Evolutionary conservation across 2,888 invertebrate species (phyloP), one percentile per base, ranked within the genome.

Genomic region (Perizoma flavofasciatum): DNA sequence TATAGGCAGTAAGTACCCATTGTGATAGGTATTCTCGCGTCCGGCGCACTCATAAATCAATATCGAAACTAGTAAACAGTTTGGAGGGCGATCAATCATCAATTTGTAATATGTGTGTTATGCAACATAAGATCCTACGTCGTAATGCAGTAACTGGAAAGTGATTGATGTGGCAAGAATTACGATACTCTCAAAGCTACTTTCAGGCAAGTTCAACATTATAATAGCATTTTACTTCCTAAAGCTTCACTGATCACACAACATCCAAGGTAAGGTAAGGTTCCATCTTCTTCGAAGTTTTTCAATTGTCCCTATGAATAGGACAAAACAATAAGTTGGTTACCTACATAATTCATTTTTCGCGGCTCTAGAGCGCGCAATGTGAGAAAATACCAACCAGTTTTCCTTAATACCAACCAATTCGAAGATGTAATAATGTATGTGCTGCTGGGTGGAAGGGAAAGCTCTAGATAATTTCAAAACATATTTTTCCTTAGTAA

Each of bases 401-500:
- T 49, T 58, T 58, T 58, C 53, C 51, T 39, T 50, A 22, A 63
- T 32, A 53, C 40, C 33, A 55, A 55, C 39, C 54, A 63, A 64
- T 66, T 61, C 48, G 8, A 11, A 34, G 49, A 41, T 39, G 56
- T 60, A 60, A 61, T 55, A 55, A 54, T 43, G 50, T 49, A 56
- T 55, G 47, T 46, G 55, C 44, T 48, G 33, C 41, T 41, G 46
- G 40, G 37, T 51, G 51, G 55, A 66, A 63, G 47, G 51, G 55
- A 66, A 63, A 56, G 22, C 54, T 40, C 22, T 41, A 52, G 57
- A 61, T 58, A 62, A 63, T 49, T 45, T 49, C 47, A 56, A 60
- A 57, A 57, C 44, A 45, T 35, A 49, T 50, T 66, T 65, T 65
- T 40, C 41, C 47, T 58, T 51, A 48, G 51, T 41, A 46, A 59